These are phyloP conservation scores for Elysia crispata DNA, from an alignment of 2,888 invertebrate species.

Conservation along the genomic window DNA sequence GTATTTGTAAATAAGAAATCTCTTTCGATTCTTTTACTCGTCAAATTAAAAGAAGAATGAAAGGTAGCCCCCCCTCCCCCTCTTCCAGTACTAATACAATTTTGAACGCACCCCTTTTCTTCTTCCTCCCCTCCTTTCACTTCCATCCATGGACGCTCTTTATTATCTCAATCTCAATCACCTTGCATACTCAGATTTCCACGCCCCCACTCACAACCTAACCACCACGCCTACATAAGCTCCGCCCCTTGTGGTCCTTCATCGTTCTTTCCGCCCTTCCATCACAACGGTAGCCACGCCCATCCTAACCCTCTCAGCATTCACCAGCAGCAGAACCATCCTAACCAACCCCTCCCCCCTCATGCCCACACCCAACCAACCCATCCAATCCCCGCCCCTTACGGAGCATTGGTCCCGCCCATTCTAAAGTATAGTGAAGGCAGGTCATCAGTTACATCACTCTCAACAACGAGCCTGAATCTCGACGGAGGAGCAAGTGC, in stretches of 20 bases:
- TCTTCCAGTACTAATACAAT: too few species aligned
- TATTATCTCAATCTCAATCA: not conserved
- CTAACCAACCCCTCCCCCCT: conserved; percentile 20
- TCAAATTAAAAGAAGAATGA: too few species aligned
- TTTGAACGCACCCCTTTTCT: too few species aligned
- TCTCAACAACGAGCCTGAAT: too few species aligned
- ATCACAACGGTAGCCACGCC: conserved; percentile 33
- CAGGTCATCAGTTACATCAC: not conserved
- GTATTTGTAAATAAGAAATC: too few species aligned
- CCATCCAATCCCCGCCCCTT: conserved; percentile 21
- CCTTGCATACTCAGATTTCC: conserved; percentile 43
- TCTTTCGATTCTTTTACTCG: too few species aligned
- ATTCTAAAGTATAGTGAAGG: conserved; percentile 29
- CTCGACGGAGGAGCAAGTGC: too few species aligned
- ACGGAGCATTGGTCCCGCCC: conserved; percentile 32
- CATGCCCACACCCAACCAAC: conserved; percentile 39
- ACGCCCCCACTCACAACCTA: conserved; percentile 54
- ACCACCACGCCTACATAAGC: conserved; percentile 52
- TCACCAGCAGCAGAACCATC: too few species aligned
- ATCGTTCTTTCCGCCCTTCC: conserved; percentile 33
- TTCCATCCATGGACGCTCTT: not conserved
- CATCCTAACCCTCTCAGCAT: conserved; percentile 1
- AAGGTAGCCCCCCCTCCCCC: too few species aligned
- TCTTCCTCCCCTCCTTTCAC: too few species aligned
- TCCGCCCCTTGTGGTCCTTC: conserved; percentile 44